These are phyloP conservation scores for Xestobium rufovillosum DNA, from an alignment of 2,888 invertebrate species.

Conservation along the genomic window DNA sequence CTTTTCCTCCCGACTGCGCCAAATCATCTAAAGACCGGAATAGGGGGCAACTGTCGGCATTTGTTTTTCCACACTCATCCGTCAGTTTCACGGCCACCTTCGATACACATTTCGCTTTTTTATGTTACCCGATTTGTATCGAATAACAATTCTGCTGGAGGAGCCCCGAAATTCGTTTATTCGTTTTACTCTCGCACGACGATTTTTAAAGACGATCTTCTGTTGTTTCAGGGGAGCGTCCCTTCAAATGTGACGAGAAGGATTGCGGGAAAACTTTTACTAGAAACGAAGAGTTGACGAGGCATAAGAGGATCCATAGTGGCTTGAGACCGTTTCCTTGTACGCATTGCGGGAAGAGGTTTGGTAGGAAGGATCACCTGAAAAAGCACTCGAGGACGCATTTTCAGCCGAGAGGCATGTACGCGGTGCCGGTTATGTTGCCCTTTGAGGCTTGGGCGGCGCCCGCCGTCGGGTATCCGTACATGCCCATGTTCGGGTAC, in stretches of 20 bases:
- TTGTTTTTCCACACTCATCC: too few species aligned
- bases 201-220: too few species aligned
- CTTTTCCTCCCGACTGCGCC: too few species aligned
- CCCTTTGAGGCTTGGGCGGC: conserved; percentile 39
- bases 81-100: too few species aligned
- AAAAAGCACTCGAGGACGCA: conserved; percentile 92
- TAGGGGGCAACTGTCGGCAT: too few species aligned
- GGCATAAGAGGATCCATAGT: conserved; percentile 86
- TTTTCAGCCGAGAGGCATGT: conserved; percentile 47
- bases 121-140: too few species aligned
- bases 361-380: conserved; percentile 88
- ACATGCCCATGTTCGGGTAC: conserved; percentile 25
- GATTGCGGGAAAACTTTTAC: conserved; percentile 87
- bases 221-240: conserved; percentile 62
- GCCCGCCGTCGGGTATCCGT: conserved; percentile 24
- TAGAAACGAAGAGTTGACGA: conserved; percentile 82
- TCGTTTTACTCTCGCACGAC: too few species aligned
- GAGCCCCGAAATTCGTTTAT: too few species aligned
- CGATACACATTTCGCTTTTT: too few species aligned
- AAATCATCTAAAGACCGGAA: too few species aligned
- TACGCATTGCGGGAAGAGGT: conserved; percentile 81
- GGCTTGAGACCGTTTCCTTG: conserved; percentile 83
- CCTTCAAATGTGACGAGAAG: conserved; percentile 78
- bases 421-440: conserved; percentile 41
- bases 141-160: too few species aligned